These are phyloP conservation scores for Orcinus orca DNA, from an alignment of 2,113 vertebrate genomes.

Conservation along the genomic window DNA sequence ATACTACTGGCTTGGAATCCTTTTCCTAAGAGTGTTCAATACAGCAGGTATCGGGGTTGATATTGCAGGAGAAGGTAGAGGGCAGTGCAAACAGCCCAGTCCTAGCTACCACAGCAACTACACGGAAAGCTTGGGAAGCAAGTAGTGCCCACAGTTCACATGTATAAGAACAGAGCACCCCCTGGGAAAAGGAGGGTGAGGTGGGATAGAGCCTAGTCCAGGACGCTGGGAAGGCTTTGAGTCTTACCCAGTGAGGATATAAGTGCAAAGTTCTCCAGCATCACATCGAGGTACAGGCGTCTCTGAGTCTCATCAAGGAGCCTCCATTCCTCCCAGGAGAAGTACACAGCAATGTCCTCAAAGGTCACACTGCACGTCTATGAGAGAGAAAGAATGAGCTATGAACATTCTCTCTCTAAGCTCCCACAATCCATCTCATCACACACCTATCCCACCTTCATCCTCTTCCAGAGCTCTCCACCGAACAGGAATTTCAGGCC, in stretches of 20 bases:
- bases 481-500: background rate
- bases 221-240: background rate
- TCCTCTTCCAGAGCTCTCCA: background rate
- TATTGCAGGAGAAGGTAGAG: background rate
- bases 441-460: background rate
- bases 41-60: background rate
- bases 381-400: background rate
- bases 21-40: background rate
- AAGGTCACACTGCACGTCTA: background rate
- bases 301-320: conserved; percentile 17
- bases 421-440: background rate
- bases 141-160: background rate
- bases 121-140: background rate
- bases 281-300: background rate
- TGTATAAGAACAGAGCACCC: background rate
- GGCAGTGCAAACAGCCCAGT: background rate
- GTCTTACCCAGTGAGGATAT: conserved; percentile 39
- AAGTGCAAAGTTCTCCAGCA: conserved; percentile 48
- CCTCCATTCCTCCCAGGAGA: conserved; percentile 35
- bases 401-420: background rate
- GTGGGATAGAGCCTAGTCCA: background rate
- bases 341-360: background rate
- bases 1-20: background rate
- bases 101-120: background rate
- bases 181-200: background rate